These are phyloP conservation scores for Procapra przewalskii DNA, from an alignment of 2,113 vertebrate species.

Conservation along the genomic window DNA sequence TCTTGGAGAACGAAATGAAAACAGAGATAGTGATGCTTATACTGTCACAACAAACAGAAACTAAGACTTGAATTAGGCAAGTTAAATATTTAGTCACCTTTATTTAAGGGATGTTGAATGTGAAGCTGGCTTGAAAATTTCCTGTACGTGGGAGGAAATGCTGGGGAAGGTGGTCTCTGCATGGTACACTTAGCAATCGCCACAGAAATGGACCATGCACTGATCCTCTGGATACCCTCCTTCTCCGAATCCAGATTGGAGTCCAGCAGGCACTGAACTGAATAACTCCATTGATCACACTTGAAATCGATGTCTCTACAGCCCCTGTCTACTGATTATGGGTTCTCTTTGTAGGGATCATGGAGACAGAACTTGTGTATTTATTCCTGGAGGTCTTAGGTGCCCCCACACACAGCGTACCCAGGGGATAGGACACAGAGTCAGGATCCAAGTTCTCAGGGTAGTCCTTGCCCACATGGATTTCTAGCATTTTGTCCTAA, in stretches of 20 bases:
- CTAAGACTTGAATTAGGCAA: not conserved
- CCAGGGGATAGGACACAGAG: not conserved
- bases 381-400: not conserved
- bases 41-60: not conserved
- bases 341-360: not conserved
- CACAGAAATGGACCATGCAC: not conserved
- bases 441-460: too few relatives aligned
- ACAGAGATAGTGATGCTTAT: not conserved
- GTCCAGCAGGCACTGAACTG: not conserved
- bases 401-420: fast-evolving
- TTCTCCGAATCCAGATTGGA: not conserved
- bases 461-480: not conserved
- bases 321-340: not conserved
- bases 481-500: not conserved
- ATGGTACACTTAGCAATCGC: not conserved
- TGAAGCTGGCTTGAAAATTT: not conserved
- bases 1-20: not conserved
- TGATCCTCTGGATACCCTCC: not conserved
- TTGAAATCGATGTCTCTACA: not conserved
- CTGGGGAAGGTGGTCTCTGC: not conserved
- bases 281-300: not conserved
- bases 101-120: not conserved
- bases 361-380: not conserved
- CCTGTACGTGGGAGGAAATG: not conserved
- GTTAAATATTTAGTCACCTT: not conserved